phyloP scores from a whole-genome alignment of 2,888 invertebrate genomes.

The Pyrocoelia pectoralis region DNA sequence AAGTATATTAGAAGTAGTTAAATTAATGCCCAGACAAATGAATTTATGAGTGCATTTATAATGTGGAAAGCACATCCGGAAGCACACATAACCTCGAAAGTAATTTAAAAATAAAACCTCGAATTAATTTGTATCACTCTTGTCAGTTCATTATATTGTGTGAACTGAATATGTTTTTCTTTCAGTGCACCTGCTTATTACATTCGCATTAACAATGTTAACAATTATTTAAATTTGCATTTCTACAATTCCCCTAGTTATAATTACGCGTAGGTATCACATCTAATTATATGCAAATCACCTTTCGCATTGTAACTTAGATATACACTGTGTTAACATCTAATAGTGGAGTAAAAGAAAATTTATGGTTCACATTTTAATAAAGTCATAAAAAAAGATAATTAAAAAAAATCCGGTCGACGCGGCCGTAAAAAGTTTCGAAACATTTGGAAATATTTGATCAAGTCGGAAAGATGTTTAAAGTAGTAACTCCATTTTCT shows the following conservation, averaged over 20 bases:
- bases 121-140: constrained; percentile 46
- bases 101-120: constrained; percentile 26
- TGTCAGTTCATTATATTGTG: constrained; percentile 33
- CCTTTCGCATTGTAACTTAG: constrained; percentile 32
- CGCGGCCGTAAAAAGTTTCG: constrained; percentile 18
- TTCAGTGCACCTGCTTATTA: constrained; percentile 39
- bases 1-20: too few relatives aligned
- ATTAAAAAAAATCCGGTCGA: constrained; percentile 16
- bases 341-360: constrained; percentile 23
- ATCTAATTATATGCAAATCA: constrained; percentile 47
- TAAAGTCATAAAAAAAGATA: constrained; percentile 21
- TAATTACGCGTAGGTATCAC: constrained; percentile 38
- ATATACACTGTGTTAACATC: constrained; percentile 30
- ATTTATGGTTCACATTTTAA: constrained; percentile 30
- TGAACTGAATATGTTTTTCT: constrained; percentile 34
- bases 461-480: constrained; percentile 46
- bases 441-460: constrained; percentile 33
- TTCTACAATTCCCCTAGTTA: constrained; percentile 41
- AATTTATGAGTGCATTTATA: constrained; percentile 4
- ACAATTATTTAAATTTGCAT: constrained; percentile 48
- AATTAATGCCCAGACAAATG: too few relatives aligned
- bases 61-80: constrained; percentile 24
- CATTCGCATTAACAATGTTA: constrained; percentile 41
- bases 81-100: constrained; percentile 11
- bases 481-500: constrained; percentile 54